Percentiles rank a stretch among this genome's conserved stretches.
These are phyloP conservation scores for Scaptomyza reducta DNA, from an alignment of 2,888 invertebrate species.

Conservation along the genomic window DNA sequence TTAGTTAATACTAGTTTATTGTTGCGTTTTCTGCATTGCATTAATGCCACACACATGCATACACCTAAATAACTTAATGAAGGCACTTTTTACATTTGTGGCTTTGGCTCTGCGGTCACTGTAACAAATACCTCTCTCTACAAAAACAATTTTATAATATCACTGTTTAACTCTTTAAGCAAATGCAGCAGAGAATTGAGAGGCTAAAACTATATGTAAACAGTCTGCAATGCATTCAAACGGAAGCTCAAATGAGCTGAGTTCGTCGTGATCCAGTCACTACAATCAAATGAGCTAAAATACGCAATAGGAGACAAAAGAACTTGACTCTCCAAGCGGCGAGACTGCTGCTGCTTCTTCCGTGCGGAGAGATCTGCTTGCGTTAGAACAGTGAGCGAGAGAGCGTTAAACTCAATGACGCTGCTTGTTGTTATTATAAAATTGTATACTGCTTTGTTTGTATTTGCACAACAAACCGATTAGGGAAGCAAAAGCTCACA, in stretches of 20 bases:
- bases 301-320: background rate
- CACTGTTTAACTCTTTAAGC: conserved; percentile 3
- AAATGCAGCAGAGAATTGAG: conserved; percentile 1
- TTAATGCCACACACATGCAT: background rate
- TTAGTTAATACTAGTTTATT: conserved; percentile 1
- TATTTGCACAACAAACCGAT: conserved; percentile 5
- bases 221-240: background rate
- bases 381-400: background rate
- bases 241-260: background rate
- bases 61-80: conserved; percentile 10
- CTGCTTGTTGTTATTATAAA: background rate
- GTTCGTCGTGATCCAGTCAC: background rate
- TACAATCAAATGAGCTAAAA: background rate
- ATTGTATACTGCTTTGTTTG: background rate
- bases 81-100: conserved; percentile 12
- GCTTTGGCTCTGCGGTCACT: conserved; percentile 13
- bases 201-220: too few relatives aligned
- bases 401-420: background rate
- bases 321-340: background rate
- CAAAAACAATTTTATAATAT: conserved; percentile 15
- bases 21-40: background rate
- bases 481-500: background rate
- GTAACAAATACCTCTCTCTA: background rate
- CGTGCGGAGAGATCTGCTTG: background rate
- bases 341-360: background rate